phyloP scores from a whole-genome alignment of 2,888 invertebrate species.

The Cerastoderma edule region DNA sequence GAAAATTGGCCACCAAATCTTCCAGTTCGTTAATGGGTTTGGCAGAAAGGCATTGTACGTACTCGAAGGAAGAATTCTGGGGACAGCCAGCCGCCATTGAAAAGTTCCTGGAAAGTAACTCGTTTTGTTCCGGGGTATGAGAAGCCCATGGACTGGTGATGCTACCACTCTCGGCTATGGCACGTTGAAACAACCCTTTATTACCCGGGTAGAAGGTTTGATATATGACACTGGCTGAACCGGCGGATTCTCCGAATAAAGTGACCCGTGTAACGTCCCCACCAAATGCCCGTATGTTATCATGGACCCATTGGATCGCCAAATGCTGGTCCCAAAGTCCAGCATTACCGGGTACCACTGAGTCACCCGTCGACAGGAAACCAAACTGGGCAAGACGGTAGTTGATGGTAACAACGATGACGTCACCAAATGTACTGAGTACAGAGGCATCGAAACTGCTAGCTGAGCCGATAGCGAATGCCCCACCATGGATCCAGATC shows the following conservation, averaged over 20 bases:
- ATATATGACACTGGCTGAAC: conserved; percentile 93
- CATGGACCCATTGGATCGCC: conserved; percentile 87
- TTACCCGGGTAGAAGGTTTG: conserved; percentile 93
- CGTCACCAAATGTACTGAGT: conserved; percentile 44
- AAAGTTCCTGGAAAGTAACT: background rate
- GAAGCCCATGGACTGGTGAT: conserved; percentile 95
- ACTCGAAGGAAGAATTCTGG: background rate
- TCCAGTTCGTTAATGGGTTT: background rate
- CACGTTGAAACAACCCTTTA: conserved; percentile 89
- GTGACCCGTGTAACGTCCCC: conserved; percentile 96
- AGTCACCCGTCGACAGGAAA: conserved; percentile 65
- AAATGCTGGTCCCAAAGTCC: conserved; percentile 97
- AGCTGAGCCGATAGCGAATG: background rate
- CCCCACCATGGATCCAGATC: conserved; percentile 26
- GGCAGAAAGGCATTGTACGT: conserved; percentile 7
- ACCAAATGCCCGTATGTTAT: conserved; percentile 75
- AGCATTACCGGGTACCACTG: conserved; percentile 63
- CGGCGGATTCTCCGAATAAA: conserved; percentile 97
- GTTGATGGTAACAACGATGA: conserved; percentile 64
- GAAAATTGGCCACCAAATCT: background rate
- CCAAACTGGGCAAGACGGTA: conserved; percentile 65
- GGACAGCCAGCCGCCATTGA: background rate
- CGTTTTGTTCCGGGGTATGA: background rate
- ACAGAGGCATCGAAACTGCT: conserved; percentile 34
- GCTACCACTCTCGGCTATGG: conserved; percentile 95